Conservation (phyloP, 2,797 vertebrate species). For the Hephaestus fuliginosus region DNA sequence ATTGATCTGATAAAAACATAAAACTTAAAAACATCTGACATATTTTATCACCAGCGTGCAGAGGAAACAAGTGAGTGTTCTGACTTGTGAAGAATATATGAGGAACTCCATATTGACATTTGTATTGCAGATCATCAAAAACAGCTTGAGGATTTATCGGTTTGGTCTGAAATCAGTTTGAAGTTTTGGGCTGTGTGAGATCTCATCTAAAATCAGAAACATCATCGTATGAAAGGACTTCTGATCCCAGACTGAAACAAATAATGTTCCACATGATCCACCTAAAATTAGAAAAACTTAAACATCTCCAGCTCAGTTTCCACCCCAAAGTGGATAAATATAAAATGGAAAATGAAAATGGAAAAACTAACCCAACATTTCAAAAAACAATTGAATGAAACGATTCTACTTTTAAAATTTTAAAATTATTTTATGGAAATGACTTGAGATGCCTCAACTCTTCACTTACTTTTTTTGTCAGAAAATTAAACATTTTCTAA, state of each 20-base stretch:
- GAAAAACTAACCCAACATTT: background rate
- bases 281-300: background rate
- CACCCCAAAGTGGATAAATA: background rate
- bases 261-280: background rate
- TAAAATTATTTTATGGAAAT: no score
- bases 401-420: background rate
- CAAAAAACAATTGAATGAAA: background rate
- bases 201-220: background rate
- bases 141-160: background rate
- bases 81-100: background rate
- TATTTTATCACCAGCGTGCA: background rate
- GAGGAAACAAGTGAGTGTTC: background rate
- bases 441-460: background rate
- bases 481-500: background rate
- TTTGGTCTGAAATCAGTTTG: background rate
- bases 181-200: background rate
- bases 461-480: background rate
- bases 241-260: background rate
- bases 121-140: no score
- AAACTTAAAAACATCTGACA: background rate
- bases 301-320: background rate
- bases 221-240: background rate
- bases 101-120: background rate
- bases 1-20: background rate
- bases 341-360: background rate